Percentiles rank a stretch among this genome's conserved stretches.
phyloP scores from a whole-genome alignment of 2,797 vertebrate genomes.

The Xenops minutus region DNA sequence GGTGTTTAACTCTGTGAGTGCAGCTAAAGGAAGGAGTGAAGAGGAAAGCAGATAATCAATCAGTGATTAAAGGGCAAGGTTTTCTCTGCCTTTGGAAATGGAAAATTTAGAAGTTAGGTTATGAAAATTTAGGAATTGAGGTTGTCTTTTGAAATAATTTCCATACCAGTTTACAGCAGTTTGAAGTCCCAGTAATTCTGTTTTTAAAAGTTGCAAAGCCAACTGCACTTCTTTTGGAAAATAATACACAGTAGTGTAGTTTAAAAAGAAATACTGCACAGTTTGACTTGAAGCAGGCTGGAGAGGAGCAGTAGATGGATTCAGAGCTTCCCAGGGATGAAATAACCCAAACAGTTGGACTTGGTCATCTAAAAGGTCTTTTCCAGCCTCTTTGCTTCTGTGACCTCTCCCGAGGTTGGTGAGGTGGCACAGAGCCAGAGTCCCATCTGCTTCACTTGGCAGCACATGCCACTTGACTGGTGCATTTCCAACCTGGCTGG shows the following conservation, averaged over 20 bases:
- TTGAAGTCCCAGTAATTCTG: not conserved
- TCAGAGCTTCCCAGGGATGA: not conserved
- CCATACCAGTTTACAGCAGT: not conserved
- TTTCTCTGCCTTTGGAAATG: not conserved
- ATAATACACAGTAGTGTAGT: fast-evolving
- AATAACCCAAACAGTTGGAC: not conserved
- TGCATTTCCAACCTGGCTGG: not conserved
- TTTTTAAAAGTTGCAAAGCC: not conserved
- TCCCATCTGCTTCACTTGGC: constrained; percentile 41
- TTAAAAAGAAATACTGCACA: not conserved
- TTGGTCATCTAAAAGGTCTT: no score
- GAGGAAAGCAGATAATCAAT: not conserved
- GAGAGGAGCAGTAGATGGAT: not conserved
- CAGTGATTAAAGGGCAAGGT: not conserved
- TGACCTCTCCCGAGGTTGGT: not conserved
- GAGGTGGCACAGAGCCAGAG: not conserved
- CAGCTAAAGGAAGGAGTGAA: not conserved
- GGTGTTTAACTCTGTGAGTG: not conserved
- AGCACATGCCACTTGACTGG: not conserved
- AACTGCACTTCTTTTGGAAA: not conserved
- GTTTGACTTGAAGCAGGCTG: not conserved
- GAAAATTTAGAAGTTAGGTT: not conserved
- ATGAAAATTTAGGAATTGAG: not conserved
- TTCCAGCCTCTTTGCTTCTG: not conserved
- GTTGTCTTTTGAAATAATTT: not conserved